phyloP scores from a whole-genome alignment of 64 coral and sea anemone genomes.

The Astreopora myriophthalma region DNA sequence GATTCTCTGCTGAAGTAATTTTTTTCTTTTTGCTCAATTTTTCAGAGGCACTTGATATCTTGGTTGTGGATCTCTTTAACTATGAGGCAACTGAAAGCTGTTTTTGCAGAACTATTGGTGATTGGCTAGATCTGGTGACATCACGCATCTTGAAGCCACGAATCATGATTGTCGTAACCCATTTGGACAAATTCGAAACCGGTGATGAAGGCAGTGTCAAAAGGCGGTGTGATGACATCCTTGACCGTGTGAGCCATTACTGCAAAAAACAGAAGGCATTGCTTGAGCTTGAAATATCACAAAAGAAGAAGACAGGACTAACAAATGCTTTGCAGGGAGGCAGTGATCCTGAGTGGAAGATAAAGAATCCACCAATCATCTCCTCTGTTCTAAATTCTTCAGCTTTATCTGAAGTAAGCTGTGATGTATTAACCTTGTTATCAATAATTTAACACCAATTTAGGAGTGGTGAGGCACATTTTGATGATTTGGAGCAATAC shows the following conservation, averaged over 20 bases:
- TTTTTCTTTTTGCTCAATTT: neutral
- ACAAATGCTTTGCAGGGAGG: conserved; percentile 22
- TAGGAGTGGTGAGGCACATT: no score
- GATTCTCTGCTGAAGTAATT: neutral
- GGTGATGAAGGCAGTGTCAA: conserved; percentile 18
- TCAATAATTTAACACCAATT: neutral
- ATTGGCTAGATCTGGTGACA: conserved; percentile 84
- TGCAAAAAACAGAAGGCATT: neutral
- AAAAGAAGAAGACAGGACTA: conserved; percentile 31
- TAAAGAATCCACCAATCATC: conserved; percentile 62
- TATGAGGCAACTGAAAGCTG: conserved; percentile 55
- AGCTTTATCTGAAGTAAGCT: neutral
- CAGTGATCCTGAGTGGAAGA: conserved; percentile 1
- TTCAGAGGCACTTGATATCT: conserved; percentile 77
- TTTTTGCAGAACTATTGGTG: conserved; percentile 79
- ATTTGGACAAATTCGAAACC: conserved; percentile 66
- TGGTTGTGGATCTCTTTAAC: conserved; percentile 79
- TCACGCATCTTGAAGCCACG: conserved; percentile 72
- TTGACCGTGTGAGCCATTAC: conserved; percentile 54
- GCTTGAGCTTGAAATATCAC: conserved; percentile 63
- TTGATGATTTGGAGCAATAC: no score
- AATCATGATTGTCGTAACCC: conserved; percentile 87
- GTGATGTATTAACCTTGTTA: neutral
- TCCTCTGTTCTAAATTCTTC: conserved; percentile 59
- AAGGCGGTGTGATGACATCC: conserved; percentile 71